Evolutionary conservation across 2,113 vertebrate species (phyloP).

Genomic region (Albula goreensis): DNA sequence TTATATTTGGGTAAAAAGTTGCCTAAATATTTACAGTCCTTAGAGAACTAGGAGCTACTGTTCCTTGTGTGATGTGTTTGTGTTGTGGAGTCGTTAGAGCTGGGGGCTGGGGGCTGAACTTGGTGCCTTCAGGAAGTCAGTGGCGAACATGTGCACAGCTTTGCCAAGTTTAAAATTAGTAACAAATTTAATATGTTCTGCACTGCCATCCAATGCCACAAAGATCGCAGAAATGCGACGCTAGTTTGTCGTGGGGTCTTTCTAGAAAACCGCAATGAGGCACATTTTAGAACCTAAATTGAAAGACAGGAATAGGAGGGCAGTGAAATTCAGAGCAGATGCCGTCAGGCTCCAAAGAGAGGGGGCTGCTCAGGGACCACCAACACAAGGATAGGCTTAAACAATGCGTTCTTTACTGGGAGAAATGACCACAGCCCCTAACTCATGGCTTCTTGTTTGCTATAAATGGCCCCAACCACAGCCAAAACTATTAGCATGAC

Average conservation of each 20-base stretch:
- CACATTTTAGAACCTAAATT: conserved; percentile 74
- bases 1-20: conserved; percentile 64
- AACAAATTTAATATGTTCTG: conserved; percentile 88
- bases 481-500: conserved; percentile 67
- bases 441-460: conserved; percentile 37
- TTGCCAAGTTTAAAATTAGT: conserved; percentile 88
- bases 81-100: conserved; percentile 77
- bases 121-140: conserved; percentile 68
- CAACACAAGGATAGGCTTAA: conserved; percentile 47
- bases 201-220: conserved; percentile 74
- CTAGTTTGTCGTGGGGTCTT: conserved; percentile 79
- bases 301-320: conserved; percentile 58
- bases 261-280: conserved; percentile 80
- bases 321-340: conserved; percentile 69
- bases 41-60: conserved; percentile 70
- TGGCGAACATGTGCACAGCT: conserved; percentile 74
- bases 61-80: conserved; percentile 78
- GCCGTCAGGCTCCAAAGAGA: conserved; percentile 49
- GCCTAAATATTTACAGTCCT: conserved; percentile 73
- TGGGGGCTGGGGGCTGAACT: conserved; percentile 54
- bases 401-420: conserved; percentile 46
- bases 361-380: conserved; percentile 50
- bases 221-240: conserved; percentile 76
- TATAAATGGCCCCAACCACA: conserved; percentile 59
- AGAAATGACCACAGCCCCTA: conserved; percentile 38